These are phyloP conservation scores for Ctenopoma kingsleyae DNA, from an alignment of 2,797 vertebrate species.

Conservation along the genomic window DNA sequence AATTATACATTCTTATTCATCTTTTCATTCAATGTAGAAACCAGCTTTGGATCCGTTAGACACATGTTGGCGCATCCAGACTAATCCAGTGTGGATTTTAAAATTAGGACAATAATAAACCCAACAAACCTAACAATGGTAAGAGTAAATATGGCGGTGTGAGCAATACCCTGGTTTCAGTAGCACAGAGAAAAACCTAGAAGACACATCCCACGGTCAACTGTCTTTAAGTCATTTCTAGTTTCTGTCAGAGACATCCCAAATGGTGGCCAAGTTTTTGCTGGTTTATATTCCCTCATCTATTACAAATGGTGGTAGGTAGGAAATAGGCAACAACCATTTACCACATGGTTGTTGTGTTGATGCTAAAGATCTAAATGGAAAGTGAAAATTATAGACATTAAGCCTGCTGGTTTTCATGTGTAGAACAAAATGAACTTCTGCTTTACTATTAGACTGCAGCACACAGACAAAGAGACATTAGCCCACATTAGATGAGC, in stretches of 20 bases:
- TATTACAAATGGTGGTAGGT: not conserved
- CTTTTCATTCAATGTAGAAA: not conserved
- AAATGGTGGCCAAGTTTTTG: not conserved
- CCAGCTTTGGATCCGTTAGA: not conserved
- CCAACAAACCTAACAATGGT: not conserved
- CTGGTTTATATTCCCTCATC: conserved; percentile 11
- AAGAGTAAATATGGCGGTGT: not conserved
- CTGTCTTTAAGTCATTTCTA: not conserved
- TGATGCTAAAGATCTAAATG: conserved; percentile 1
- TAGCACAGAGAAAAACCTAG: not conserved
- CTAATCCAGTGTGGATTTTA: not conserved
- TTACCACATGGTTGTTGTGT: not conserved
- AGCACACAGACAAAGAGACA: conserved; percentile 22
- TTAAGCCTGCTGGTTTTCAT: conserved; percentile 7
- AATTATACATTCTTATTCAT: not conserved
- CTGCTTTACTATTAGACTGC: conserved; percentile 12
- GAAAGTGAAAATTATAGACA: conserved; percentile 10
- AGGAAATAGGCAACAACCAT: not conserved
- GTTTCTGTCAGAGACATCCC: not conserved
- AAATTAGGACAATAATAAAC: not conserved
- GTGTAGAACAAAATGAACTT: not conserved
- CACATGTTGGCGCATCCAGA: not conserved
- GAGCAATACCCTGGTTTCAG: not conserved
- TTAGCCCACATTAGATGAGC: conserved; percentile 52
- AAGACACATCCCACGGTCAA: not conserved